A percentile compares a stretch with the other conserved stretches of the same genome.
Conservation (phyloP, 2,797 vertebrate genomes). For the Sebastes vulpes region DNA sequence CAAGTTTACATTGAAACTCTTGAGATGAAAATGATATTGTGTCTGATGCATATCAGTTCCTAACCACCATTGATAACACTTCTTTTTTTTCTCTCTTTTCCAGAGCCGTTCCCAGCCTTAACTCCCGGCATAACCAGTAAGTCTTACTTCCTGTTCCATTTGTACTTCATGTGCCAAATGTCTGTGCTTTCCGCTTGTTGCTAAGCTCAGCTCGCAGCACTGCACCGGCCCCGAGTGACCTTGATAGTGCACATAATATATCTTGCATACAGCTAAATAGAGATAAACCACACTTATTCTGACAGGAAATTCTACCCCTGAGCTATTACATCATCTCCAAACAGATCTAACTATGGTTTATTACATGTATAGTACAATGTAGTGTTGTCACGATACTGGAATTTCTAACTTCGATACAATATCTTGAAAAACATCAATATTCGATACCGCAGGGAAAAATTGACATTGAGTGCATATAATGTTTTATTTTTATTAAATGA, state of each 20-base stretch:
- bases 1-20: not conserved
- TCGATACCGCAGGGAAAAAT: too few species aligned
- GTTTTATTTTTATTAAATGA: too few species aligned
- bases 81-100: constrained; percentile 49
- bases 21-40: not conserved
- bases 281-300: not conserved
- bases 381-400: too few species aligned
- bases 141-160: constrained; percentile 61
- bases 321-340: not conserved
- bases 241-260: constrained; percentile 2
- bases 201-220: constrained; percentile 75
- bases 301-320: not conserved
- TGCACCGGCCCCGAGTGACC: constrained; percentile 51
- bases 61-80: not conserved
- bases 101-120: constrained; percentile 95
- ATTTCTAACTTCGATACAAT: too few species aligned
- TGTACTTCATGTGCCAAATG: constrained; percentile 69
- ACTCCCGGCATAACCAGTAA: constrained; percentile 91
- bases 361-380: not conserved
- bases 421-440: too few species aligned
- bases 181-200: constrained; percentile 84
- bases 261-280: not conserved
- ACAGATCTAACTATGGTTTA: not conserved
- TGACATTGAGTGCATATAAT: too few species aligned
- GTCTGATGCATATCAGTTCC: too few species aligned